Evolutionary conservation across 2,113 vertebrate genomes (phyloP).

Genomic region (Crotalus horridus): DNA sequence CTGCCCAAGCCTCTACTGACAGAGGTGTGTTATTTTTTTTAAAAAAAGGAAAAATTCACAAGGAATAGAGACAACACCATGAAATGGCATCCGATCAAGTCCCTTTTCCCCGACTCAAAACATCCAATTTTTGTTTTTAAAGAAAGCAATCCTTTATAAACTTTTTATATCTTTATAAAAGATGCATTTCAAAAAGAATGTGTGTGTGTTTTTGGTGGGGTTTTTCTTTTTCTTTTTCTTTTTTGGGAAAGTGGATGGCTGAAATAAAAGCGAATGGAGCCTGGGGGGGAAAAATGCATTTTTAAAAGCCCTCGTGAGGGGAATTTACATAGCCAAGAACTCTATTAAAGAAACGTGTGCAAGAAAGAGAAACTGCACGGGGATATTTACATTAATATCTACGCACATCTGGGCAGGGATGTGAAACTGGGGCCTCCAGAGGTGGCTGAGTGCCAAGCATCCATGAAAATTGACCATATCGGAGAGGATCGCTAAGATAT

Average conservation of each 20-base stretch:
- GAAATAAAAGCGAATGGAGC: background rate
- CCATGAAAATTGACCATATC: background rate
- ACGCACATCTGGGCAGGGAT: background rate
- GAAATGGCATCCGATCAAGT: background rate
- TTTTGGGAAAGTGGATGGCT: background rate
- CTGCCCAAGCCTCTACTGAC: background rate
- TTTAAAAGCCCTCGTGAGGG: background rate
- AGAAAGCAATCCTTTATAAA: background rate
- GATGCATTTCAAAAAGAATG: background rate
- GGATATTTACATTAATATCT: background rate
- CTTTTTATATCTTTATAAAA: background rate
- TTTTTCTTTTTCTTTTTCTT: background rate
- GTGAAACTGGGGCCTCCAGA: background rate
- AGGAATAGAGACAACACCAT: background rate
- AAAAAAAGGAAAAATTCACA: background rate
- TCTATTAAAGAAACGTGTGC: background rate
- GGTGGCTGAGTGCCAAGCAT: background rate
- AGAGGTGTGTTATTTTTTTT: background rate
- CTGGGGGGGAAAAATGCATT: background rate
- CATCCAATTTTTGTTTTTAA: background rate
- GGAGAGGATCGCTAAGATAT: background rate
- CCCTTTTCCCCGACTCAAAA: background rate
- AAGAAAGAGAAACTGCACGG: background rate
- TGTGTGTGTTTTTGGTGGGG: background rate
- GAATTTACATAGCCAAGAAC: background rate